These are phyloP conservation scores for Argentina silus DNA, from an alignment of 2,797 vertebrate genomes.

Conservation along the genomic window DNA sequence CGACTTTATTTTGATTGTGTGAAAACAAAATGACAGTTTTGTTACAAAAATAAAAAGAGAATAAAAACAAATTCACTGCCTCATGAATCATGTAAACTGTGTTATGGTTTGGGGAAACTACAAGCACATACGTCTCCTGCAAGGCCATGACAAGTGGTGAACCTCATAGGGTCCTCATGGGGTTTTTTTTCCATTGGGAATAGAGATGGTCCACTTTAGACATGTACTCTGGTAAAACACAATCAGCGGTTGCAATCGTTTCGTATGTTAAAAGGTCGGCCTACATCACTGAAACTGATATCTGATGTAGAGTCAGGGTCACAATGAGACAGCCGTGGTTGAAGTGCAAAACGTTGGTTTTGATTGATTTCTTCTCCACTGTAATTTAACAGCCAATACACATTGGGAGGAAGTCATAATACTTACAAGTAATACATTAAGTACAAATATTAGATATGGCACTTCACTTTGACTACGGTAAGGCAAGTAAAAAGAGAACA, in stretches of 20 bases:
- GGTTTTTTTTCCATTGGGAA: not conserved
- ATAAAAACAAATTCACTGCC: conserved; percentile 60
- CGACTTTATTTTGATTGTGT: conserved; percentile 80
- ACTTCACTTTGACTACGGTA: conserved; percentile 55
- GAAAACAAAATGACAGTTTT: conserved; percentile 76
- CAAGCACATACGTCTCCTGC: conserved; percentile 18
- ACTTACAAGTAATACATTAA: conserved; percentile 62
- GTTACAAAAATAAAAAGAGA: conserved; percentile 82
- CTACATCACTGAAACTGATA: not conserved
- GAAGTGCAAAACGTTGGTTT: conserved; percentile 5
- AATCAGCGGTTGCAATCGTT: too few species aligned
- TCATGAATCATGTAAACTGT: conserved; percentile 55
- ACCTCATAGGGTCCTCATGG: not conserved
- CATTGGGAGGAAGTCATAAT: conserved; percentile 48
- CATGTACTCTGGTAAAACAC: not conserved
- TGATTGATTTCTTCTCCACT: conserved; percentile 43
- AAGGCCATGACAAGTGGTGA: too few species aligned
- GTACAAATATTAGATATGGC: conserved; percentile 75
- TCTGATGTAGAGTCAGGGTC: not conserved
- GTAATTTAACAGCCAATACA: conserved; percentile 35
- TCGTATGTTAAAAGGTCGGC: too few species aligned
- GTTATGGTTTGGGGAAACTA: conserved; percentile 39
- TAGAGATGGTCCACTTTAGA: not conserved
- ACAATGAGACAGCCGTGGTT: not conserved
- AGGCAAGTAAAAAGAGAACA: conserved; percentile 16